Evolutionary conservation across 2,113 vertebrate species (phyloP).

Genomic region (Thomomys bottae): DNA sequence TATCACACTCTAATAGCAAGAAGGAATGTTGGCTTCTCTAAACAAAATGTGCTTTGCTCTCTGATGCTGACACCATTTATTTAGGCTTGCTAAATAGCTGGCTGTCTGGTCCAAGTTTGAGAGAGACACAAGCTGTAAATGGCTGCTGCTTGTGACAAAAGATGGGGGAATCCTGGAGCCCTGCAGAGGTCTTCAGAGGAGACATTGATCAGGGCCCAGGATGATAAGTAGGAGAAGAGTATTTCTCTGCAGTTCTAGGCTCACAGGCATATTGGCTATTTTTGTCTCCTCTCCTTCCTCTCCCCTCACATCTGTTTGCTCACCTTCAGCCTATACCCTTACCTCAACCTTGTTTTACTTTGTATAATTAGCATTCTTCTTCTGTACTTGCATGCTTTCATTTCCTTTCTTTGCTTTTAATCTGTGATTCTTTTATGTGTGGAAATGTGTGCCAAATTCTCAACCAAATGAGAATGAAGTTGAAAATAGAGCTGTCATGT

Average conservation of each 20-base stretch:
- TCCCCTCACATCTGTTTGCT: background rate
- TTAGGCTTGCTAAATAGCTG: constrained; percentile 36
- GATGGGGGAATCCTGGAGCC: no score
- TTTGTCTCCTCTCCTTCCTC: background rate
- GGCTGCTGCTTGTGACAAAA: background rate
- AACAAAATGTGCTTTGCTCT: constrained; percentile 22
- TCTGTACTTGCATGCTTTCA: background rate
- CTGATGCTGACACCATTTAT: constrained; percentile 8
- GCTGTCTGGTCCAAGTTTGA: background rate
- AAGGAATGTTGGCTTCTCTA: constrained; percentile 21
- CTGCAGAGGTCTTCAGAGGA: background rate
- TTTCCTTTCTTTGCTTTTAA: background rate
- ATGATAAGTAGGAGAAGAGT: no score
- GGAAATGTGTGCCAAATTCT: background rate
- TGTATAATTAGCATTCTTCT: constrained; percentile 10
- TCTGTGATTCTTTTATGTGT: background rate
- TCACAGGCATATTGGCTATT: accelerated
- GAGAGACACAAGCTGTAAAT: background rate
- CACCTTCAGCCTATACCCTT: background rate
- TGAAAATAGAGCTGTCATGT: background rate
- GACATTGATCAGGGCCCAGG: background rate
- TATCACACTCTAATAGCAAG: constrained; percentile 51
- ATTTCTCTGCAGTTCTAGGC: no score
- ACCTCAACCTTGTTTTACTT: background rate
- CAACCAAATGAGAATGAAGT: background rate